Evolutionary conservation across 2,113 vertebrate species (phyloP).

Genomic region (Copsychus sechellarum): DNA sequence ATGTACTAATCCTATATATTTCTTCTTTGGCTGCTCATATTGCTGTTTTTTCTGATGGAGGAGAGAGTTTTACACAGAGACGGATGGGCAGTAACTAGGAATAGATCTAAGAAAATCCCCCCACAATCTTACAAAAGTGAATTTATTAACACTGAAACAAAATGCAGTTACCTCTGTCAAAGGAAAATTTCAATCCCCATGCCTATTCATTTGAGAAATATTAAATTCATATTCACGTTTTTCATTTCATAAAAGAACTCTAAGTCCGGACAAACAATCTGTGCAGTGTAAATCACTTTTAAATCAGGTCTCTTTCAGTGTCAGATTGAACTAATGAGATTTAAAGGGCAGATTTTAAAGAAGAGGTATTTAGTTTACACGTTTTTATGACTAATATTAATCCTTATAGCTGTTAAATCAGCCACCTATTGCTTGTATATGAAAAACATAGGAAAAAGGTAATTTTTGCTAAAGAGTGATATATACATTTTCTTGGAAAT

Average conservation of each 20-base stretch:
- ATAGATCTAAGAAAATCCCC: background rate
- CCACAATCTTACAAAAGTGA: background rate
- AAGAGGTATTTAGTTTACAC: slow-evolving; percentile 41
- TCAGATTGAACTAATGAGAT: slow-evolving; percentile 60
- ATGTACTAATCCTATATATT: slow-evolving; percentile 73
- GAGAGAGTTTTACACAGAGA: slow-evolving; percentile 45
- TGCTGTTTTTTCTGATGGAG: slow-evolving; percentile 42
- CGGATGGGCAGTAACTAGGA: slow-evolving; percentile 38
- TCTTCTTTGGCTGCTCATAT: slow-evolving; percentile 59
- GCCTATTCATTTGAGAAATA: slow-evolving; percentile 59
- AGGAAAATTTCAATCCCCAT: slow-evolving; percentile 32
- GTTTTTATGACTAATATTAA: slow-evolving; percentile 44
- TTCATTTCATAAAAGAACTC: slow-evolving; percentile 43
- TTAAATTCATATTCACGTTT: slow-evolving; percentile 52
- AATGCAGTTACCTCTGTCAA: slow-evolving; percentile 56
- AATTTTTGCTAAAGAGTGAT: slow-evolving; percentile 9
- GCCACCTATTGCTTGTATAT: background rate
- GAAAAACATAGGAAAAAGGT: background rate
- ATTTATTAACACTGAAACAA: slow-evolving; percentile 66
- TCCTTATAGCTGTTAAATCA: slow-evolving; percentile 43
- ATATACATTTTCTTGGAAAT: background rate
- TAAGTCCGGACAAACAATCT: slow-evolving; percentile 59
- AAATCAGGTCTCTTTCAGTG: slow-evolving; percentile 15
- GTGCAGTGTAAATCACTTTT: slow-evolving; percentile 46
- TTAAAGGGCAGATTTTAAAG: slow-evolving; percentile 51